Evolutionary conservation across 2,888 invertebrate genomes (phyloP).

Genomic region (Sinelater perroti): DNA sequence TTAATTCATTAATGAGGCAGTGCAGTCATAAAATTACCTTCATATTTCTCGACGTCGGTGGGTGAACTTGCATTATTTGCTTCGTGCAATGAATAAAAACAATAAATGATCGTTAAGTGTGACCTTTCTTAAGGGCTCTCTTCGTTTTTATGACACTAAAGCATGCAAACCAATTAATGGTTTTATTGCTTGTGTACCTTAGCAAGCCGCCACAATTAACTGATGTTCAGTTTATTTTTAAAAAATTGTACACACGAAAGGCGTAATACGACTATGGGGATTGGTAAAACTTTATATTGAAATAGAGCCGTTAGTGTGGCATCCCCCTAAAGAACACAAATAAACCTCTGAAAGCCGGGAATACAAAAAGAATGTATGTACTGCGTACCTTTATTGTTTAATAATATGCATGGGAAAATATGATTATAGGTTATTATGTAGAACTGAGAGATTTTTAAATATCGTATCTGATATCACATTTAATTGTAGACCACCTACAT

Average conservation of each 20-base stretch:
- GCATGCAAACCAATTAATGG: constrained; percentile 26
- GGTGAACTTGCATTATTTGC: not conserved
- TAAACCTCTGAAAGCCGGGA: not conserved
- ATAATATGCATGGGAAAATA: constrained; percentile 57
- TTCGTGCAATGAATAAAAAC: not conserved
- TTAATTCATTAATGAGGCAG: no score
- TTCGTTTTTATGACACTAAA: constrained; percentile 13
- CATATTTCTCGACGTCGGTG: no score
- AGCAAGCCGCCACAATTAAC: constrained; percentile 9
- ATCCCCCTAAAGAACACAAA: not conserved
- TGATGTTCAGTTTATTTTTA: no score
- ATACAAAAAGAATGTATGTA: constrained; percentile 19
- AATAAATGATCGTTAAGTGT: not conserved
- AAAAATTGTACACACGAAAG: not conserved
- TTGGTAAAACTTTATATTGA: not conserved
- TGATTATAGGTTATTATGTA: constrained; percentile 39
- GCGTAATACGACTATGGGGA: not conserved
- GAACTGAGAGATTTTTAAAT: constrained; percentile 50
- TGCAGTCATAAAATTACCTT: no score
- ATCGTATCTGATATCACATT: constrained; percentile 56
- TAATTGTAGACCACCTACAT: constrained; percentile 57
- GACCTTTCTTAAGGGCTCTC: constrained; percentile 20
- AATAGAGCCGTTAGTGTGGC: no score
- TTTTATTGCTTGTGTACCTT: constrained; percentile 11
- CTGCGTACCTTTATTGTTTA: constrained; percentile 54